Conservation (phyloP, 1,140 invertebrate genomes). For the Sitophilus oryzae region DNA sequence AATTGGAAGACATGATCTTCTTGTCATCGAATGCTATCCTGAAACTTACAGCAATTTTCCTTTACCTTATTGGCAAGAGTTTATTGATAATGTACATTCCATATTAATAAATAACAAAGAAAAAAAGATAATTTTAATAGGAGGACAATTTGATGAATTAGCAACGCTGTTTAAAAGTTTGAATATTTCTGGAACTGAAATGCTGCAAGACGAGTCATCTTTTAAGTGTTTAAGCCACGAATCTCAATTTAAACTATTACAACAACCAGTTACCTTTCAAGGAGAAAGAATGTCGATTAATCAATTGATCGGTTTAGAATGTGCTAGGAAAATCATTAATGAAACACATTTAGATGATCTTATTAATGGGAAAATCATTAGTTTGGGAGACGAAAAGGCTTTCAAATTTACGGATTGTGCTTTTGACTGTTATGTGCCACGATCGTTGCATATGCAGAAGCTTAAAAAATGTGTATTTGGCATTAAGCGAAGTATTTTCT, state of each 20-base stretch:
- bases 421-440: not conserved
- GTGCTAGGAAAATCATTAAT: not conserved
- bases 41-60: not conserved
- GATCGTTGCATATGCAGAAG: not conserved
- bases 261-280: not conserved
- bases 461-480: too few species aligned
- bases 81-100: not conserved
- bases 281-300: not conserved
- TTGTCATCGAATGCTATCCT: not conserved
- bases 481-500: too few species aligned
- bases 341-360: constrained; percentile 1
- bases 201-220: not conserved
- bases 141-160: too few species aligned
- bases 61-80: not conserved
- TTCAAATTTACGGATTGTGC: not conserved
- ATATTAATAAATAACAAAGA: not conserved
- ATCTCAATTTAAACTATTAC: not conserved
- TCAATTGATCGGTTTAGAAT: not conserved
- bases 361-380: not conserved
- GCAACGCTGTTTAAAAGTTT: not conserved
- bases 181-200: not conserved
- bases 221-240: not conserved
- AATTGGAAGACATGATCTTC: not conserved
- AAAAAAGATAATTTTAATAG: not conserved
- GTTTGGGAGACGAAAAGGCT: constrained; percentile 1